A percentile compares a stretch with the other conserved stretches of the same genome.
Evolutionary conservation across 2,888 invertebrate species (phyloP).

Genomic region (Phania funesta): DNA sequence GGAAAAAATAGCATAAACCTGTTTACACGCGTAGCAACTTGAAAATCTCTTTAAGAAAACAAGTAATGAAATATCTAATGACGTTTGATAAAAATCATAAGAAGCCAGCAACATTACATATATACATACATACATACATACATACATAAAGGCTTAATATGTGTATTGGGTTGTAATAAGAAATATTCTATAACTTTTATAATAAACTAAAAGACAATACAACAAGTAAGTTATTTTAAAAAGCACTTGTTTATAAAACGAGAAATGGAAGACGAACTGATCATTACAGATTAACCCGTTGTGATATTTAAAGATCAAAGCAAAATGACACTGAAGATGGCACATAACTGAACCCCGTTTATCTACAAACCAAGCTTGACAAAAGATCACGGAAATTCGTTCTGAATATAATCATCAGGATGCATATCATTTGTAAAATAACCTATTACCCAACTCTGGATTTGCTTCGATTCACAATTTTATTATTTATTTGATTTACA

Average conservation of each 20-base stretch:
- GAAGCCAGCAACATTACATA: background rate
- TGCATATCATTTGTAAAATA: no score
- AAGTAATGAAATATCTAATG: slow-evolving; percentile 44
- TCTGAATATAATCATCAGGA: no score
- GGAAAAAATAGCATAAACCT: slow-evolving; percentile 34
- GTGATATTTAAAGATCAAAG: background rate
- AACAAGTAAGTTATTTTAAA: slow-evolving; percentile 15
- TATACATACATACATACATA: slow-evolving; percentile 17
- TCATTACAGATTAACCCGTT: slow-evolving; percentile 35
- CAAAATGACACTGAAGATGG: no score
- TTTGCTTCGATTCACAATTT: no score
- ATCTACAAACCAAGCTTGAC: no score
- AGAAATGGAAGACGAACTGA: background rate
- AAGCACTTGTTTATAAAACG: slow-evolving; percentile 15
- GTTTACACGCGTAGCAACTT: slow-evolving; percentile 35
- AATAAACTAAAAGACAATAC: background rate
- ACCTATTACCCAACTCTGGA: no score
- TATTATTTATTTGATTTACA: no score
- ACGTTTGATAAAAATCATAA: slow-evolving; percentile 10
- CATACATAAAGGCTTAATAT: slow-evolving; percentile 1
- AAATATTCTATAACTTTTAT: background rate
- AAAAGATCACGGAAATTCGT: background rate
- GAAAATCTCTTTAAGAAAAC: slow-evolving; percentile 19
- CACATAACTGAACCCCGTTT: no score
- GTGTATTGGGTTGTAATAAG: background rate